Base-by-base conservation (phyloP, 2,797 vertebrate genomes). In the Pterois miles region DNA sequence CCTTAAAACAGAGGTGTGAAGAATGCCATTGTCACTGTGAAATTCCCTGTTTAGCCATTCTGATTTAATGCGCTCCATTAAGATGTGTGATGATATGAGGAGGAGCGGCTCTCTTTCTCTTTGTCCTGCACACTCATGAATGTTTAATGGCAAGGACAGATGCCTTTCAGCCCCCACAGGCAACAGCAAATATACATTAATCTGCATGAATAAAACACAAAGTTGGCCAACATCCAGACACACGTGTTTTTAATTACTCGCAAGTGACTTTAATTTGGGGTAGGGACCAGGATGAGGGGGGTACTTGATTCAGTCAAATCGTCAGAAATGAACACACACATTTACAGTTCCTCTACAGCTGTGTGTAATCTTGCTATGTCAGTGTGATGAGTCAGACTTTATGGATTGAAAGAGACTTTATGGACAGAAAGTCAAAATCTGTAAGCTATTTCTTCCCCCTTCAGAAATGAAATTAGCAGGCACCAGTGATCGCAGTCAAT, bases 201-300 rank as follows among this genome's bases (percentile, higher is more conserved):
- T 95, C 92, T 94, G 90, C 91, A 94, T 93, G 93, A 95, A 95
- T 93, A 94, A 93, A 95, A 95, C 92, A 95, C 94, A 90, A 95
- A 92, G 93, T 89, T 91, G 92, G 92, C 90, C 81, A 43, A 81
- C 84, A 83, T 88, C 92, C 92, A 93, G 83, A 87, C 89, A 90
- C 91, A 92, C 90, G 85, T 77, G 13, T 81, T 93, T 94, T 93
- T 95, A 95, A 95, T 95, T 94, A 95, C 92, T 93, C 76, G 50
- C 89, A 90, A 94, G 93, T 93, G 90, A 90, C 85, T 94, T 92
- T 92, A 88, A 84, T 90, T 80, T 76, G 71, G 85, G 88, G 60
- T 58, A 71, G 81, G 85, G 66, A 62, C 34, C 4, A 11, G 13
- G 36, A 71, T 57, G 76, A 67, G 68, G 67, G 65, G 70, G 85